These are phyloP conservation scores for Pangasius mekongensis DNA, from an alignment of 2,797 vertebrate species.

Conservation along the genomic window DNA sequence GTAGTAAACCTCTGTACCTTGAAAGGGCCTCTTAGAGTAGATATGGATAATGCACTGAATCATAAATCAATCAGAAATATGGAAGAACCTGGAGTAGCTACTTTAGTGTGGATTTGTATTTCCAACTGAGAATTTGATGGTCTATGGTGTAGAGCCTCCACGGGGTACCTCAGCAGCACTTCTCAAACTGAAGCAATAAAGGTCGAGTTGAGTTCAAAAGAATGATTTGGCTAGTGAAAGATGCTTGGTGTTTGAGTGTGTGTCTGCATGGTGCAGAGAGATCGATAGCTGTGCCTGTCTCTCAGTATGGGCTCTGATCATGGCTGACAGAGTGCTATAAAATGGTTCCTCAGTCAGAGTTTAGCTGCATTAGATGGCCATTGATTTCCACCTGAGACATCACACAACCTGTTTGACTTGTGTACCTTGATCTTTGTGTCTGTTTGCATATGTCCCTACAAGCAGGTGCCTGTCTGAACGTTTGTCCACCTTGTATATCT, in stretches of 20 bases:
- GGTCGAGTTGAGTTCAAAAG: not conserved
- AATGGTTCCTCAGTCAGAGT: conserved; percentile 54
- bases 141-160: not conserved
- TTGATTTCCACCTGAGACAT: conserved; percentile 70
- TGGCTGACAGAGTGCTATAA: conserved; percentile 56
- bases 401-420: conserved; percentile 24
- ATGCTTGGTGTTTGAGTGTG: not conserved
- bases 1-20: not conserved
- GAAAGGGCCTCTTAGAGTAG: not conserved
- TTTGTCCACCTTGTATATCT: not conserved
- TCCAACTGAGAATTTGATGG: not conserved
- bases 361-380: conserved; percentile 50
- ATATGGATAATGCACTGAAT: not conserved
- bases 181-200: not conserved
- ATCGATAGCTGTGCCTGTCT: conserved; percentile 51
- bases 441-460: not conserved
- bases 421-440: not conserved
- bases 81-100: not conserved
- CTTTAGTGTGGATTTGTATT: not conserved
- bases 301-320: conserved; percentile 49
- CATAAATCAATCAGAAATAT: not conserved
- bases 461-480: not conserved
- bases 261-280: conserved; percentile 33
- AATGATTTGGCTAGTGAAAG: conserved; percentile 4
- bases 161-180: not conserved